Evolutionary conservation across 1,140 invertebrate genomes (phyloP).

Genomic region (Caenorhabditis inopinata): DNA sequence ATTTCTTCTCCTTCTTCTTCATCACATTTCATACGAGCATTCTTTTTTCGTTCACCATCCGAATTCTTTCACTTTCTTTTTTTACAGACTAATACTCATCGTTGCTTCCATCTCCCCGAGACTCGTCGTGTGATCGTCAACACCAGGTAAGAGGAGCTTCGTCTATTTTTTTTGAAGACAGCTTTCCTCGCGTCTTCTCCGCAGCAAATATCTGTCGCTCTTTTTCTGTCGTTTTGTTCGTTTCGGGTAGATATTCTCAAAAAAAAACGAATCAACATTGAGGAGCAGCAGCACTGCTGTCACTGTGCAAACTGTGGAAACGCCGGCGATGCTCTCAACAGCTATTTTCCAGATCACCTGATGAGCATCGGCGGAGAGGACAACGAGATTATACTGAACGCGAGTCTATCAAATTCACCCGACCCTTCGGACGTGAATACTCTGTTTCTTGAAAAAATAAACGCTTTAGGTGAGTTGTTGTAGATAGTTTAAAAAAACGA

Average conservation of each 20-base stretch:
- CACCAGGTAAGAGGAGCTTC: slow-evolving; percentile 13
- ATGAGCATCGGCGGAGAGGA: slow-evolving; percentile 29
- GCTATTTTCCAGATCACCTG: slow-evolving; percentile 18
- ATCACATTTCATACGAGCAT: not conserved
- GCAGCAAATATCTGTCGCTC: not conserved
- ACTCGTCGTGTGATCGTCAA: slow-evolving; percentile 30
- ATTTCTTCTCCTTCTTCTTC: slow-evolving; percentile 11
- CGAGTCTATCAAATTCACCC: slow-evolving; percentile 8
- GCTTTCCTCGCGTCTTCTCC: not conserved
- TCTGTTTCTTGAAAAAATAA: not conserved
- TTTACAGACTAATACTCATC: not conserved
- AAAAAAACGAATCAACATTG: slow-evolving; percentile 10
- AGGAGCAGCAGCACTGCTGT: not conserved
- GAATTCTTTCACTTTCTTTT: not conserved
- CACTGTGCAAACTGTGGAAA: not conserved
- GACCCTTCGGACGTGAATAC: not conserved
- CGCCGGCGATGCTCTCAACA: not conserved
- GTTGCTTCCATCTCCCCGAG: not conserved
- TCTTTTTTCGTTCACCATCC: not conserved
- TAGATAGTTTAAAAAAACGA: too few relatives aligned
- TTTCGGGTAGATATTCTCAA: slow-evolving; percentile 5
- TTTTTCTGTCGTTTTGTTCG: not conserved
- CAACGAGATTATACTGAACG: slow-evolving; percentile 32
- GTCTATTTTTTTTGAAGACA: not conserved
- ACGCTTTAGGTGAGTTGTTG: not conserved